phyloP scores from a whole-genome alignment of 2,113 vertebrate species.

The Nothobranchius kuhntae region DNA sequence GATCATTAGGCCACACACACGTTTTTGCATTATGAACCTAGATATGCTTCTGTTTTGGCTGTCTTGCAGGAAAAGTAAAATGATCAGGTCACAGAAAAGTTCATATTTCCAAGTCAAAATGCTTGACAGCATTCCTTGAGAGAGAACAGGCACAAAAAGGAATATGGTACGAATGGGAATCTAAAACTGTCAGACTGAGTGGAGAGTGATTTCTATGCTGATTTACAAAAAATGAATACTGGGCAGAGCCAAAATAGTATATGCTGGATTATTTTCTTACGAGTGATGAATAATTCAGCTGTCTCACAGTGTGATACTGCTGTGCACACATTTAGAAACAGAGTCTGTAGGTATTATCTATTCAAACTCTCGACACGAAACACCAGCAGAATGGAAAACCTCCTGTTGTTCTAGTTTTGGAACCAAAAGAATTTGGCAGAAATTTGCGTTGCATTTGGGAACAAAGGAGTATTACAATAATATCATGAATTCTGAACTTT shows the following conservation, averaged over 20 bases:
- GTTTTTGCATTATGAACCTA: background rate
- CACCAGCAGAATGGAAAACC: background rate
- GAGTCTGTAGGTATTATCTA: background rate
- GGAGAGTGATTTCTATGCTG: background rate
- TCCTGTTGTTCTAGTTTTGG: constrained; percentile 6
- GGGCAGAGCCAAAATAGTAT: constrained; percentile 4
- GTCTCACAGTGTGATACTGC: background rate
- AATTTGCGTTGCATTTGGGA: background rate
- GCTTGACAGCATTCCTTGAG: background rate
- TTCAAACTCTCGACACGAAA: background rate
- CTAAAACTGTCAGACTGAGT: background rate
- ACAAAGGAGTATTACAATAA: background rate
- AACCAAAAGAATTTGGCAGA: background rate
- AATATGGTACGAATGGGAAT: background rate
- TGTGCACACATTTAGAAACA: background rate
- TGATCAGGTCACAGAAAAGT: background rate
- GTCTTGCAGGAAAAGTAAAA: background rate
- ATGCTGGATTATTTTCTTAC: background rate
- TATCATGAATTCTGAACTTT: background rate
- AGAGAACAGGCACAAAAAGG: background rate
- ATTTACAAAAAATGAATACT: background rate
- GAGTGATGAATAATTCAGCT: constrained; percentile 12
- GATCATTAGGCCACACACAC: background rate
- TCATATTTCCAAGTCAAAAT: background rate
- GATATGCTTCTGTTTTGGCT: background rate